Evolutionary conservation across 1,140 invertebrate species (phyloP).

Genomic region (Drosophila obscura): DNA sequence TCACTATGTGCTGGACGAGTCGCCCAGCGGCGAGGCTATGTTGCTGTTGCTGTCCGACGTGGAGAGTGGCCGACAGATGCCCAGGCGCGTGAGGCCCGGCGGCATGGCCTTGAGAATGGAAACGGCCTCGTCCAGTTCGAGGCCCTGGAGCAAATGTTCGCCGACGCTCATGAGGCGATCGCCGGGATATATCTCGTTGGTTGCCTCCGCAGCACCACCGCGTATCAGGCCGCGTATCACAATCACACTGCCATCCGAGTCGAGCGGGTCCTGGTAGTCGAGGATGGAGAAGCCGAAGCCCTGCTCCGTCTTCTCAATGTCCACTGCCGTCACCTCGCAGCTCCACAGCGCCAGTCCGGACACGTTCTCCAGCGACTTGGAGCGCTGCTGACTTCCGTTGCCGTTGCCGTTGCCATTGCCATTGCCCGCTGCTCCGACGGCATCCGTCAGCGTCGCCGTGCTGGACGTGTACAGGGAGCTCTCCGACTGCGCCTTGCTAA

Average conservation of each 20-base stretch:
- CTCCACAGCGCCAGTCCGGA: conserved; percentile 97
- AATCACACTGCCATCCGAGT: conserved; percentile 95
- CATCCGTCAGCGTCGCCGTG: conserved; percentile 87
- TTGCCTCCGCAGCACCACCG: conserved; percentile 94
- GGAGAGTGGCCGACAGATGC: conserved; percentile 92
- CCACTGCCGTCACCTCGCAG: conserved; percentile 93
- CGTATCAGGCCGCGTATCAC: conserved; percentile 97
- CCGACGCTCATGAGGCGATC: conserved; percentile 96
- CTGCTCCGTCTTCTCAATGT: conserved; percentile 93
- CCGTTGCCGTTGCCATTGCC: not conserved
- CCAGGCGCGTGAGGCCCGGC: conserved; percentile 92
- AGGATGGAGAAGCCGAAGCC: conserved; percentile 97
- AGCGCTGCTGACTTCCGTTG: conserved; percentile 83
- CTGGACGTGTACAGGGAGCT: conserved; percentile 91
- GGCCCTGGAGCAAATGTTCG: conserved; percentile 93
- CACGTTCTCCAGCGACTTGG: conserved; percentile 95
- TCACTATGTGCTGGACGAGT: conserved; percentile 82
- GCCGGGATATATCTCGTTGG: conserved; percentile 95
- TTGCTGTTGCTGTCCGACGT: conserved; percentile 84
- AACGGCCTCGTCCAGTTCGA: conserved; percentile 95
- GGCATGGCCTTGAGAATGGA: conserved; percentile 94
- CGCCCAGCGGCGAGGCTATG: conserved; percentile 83
- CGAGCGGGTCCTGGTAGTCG: conserved; percentile 96
- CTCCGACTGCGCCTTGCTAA: conserved; percentile 95
- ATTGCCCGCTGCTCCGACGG: conserved; percentile 60